Percentiles rank a stretch among this genome's conserved stretches.
These are phyloP conservation scores for Sebastes matsubarae DNA, from an alignment of 2,797 vertebrate species.

Conservation along the genomic window DNA sequence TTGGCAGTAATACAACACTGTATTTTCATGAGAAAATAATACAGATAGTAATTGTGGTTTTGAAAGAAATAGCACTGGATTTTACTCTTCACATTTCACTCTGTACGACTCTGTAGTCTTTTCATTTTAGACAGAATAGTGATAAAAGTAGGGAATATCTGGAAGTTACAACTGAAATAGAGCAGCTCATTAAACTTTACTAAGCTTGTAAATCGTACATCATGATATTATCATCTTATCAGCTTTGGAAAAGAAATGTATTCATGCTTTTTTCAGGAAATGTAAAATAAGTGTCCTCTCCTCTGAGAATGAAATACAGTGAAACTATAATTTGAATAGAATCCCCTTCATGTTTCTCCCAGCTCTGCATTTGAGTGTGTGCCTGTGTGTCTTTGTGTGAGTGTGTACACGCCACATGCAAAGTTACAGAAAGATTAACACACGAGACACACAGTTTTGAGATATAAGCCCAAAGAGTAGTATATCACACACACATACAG, in stretches of 20 bases:
- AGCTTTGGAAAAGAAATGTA: not conserved
- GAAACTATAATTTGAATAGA: conserved; percentile 7
- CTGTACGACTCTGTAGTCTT: not conserved
- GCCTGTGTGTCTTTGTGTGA: not conserved
- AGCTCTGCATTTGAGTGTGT: not conserved
- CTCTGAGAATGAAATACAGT: not conserved
- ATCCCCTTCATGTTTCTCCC: conserved; percentile 10
- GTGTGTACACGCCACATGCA: not conserved
- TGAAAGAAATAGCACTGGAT: not conserved
- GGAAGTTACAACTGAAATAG: not conserved
- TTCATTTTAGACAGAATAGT: not conserved
- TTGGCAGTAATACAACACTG: not conserved
- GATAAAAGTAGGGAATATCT: not conserved
- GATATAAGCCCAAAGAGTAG: conserved; percentile 13
- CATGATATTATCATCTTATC: not conserved
- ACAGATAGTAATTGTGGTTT: not conserved
- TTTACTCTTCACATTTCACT: not conserved
- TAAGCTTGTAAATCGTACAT: conserved; percentile 16
- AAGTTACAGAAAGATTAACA: not conserved
- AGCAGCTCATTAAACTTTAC: conserved; percentile 19
- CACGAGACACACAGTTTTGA: not conserved
- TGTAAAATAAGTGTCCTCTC: not conserved
- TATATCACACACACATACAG: conserved; percentile 1
- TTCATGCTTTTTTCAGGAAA: conserved; percentile 25
- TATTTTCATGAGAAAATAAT: not conserved